Evolutionary conservation across 2,113 vertebrate genomes (phyloP).

Genomic region (Toxotes jaculatrix): DNA sequence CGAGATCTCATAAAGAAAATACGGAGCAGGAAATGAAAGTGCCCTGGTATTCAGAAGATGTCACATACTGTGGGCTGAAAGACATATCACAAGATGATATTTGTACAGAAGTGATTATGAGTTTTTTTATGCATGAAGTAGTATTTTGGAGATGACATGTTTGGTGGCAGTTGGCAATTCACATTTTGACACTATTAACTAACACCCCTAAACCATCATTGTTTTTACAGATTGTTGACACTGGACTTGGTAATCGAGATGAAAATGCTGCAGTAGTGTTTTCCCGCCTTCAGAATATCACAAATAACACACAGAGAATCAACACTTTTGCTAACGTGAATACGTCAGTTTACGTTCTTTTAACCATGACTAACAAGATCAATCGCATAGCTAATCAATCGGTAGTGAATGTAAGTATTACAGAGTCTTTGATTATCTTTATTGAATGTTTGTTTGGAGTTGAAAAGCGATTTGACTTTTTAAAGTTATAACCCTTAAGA

Average conservation of each 20-base stretch:
- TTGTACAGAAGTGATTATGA: not conserved
- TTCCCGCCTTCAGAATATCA: constrained; percentile 16
- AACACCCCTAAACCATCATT: not conserved
- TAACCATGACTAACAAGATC: accelerated
- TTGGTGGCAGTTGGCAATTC: not conserved
- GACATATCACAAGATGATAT: not conserved
- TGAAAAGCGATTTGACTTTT: not conserved
- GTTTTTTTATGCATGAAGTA: not conserved
- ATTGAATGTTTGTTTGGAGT: not conserved
- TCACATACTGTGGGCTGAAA: not conserved
- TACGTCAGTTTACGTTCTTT: constrained; percentile 42
- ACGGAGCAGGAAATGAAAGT: no score
- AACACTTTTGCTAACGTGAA: constrained; percentile 61
- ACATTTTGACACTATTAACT: not conserved
- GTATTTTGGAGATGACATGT: not conserved
- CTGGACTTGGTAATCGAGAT: constrained; percentile 62
- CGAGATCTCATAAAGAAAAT: no score
- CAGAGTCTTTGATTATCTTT: not conserved
- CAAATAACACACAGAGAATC: not conserved
- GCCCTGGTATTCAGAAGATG: not conserved
- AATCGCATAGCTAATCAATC: accelerated
- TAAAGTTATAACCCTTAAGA: not conserved
- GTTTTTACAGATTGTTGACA: constrained; percentile 66
- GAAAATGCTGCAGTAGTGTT: constrained; percentile 28
- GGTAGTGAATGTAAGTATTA: constrained; percentile 59